phyloP scores from a whole-genome alignment of 2,113 vertebrate species.

The Etheostoma spectabile region DNA sequence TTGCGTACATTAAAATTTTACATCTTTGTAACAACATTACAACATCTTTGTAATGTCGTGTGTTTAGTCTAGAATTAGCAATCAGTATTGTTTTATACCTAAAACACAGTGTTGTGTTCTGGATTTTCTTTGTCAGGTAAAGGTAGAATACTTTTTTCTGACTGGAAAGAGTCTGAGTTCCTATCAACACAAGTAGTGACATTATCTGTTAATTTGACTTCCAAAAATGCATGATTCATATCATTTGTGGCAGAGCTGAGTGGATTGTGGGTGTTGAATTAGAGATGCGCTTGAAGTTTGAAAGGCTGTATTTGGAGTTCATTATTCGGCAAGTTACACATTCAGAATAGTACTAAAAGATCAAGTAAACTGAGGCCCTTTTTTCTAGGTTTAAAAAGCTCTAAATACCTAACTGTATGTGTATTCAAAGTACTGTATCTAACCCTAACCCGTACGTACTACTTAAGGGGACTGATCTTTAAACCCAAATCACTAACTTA shows the following conservation, averaged over 20 bases:
- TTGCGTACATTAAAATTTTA: background rate
- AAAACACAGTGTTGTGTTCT: too few species aligned
- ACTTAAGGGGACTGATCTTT: too few species aligned
- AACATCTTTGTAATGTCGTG: background rate
- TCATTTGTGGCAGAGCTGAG: constrained; percentile 12
- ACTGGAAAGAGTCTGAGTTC: background rate
- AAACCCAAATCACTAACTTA: too few species aligned
- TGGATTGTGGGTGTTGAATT: constrained; percentile 41
- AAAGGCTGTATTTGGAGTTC: constrained; percentile 16
- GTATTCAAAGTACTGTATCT: background rate
- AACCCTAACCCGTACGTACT: too few species aligned
- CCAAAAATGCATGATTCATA: constrained; percentile 40
- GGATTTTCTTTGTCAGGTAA: background rate
- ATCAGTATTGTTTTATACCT: background rate
- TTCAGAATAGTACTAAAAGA: background rate
- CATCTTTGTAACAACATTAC: too few species aligned
- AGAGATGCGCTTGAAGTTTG: constrained; percentile 34
- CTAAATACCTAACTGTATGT: background rate
- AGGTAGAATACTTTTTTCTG: background rate
- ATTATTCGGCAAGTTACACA: constrained; percentile 5
- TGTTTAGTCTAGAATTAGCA: background rate
- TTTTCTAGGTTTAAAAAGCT: constrained; percentile 4
- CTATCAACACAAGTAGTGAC: background rate
- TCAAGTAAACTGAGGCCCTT: background rate
- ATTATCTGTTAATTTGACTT: constrained; percentile 34